Base-by-base conservation (phyloP, 2,888 invertebrate genomes). In the Erynnis tages region DNA sequence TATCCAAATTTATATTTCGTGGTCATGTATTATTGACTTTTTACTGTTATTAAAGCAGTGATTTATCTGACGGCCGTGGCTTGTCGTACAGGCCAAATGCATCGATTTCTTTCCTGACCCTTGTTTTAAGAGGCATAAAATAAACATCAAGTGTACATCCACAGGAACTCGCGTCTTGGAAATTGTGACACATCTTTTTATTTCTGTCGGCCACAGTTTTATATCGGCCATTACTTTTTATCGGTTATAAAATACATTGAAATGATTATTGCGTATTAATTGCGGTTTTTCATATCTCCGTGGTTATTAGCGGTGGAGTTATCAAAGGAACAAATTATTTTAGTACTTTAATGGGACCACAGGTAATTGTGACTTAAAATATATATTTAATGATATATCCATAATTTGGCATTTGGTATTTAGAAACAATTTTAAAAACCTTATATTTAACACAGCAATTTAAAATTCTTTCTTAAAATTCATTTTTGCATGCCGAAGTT, bases 11-110 rank as follows among this genome's bases (percentile, higher is more conserved):
- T 77, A 77, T 76, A 57, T 73, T 71, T 71, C 69, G 69, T 71
- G 74, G 69, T 73, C 74, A 73, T 71, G 73, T 65, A 74, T 50
- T 35, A 50, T 37, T 50, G 35, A 35, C 72, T 74, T 76, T 76
- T 78, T 81, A 72, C 75, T 77, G 79, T 82, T 84, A 82, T 81
- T 76, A 79, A 72, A 67, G 66, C 65, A 67, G 74, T 84, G 85
- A 86, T 88, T 88, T 88, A 87, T 87, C 69, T 74, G 79, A 80
- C 80, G 75, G 70, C 66, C 61, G 61, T 59, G 67, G 76, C 80
- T 76, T 73, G 77, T 73, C 69, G 76, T 72, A 69, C 77, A 76
- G 75, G 62, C 73, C 80, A 79, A 82, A 83, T 80, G 84, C 80
- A 73, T 75, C 75, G 73, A 75, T 73, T 71, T 68, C 70, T 70